Conservation (phyloP, 2,888 invertebrate species). For the Platycnemis pennipes region DNA sequence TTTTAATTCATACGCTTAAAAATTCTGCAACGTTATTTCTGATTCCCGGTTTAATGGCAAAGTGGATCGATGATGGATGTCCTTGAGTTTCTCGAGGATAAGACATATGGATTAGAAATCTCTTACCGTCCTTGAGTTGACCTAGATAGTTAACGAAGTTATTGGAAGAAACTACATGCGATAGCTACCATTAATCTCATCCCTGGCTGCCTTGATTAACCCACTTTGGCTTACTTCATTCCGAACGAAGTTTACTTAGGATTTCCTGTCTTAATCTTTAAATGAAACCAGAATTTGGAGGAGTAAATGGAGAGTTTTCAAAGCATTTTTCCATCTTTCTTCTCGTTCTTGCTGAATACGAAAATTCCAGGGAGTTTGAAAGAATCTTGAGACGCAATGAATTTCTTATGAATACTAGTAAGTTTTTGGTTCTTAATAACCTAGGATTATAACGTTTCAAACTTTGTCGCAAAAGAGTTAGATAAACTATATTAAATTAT, state of each 20-base stretch:
- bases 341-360: no score
- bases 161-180: slow-evolving; percentile 1
- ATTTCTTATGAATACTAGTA: no score
- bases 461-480: no score
- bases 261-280: neutral
- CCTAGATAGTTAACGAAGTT: slow-evolving; percentile 5
- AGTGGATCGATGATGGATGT: neutral
- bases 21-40: no score
- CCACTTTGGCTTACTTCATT: neutral
- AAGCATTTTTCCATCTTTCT: neutral
- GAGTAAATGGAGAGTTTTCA: neutral
- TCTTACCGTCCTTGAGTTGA: neutral
- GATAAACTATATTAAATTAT: no score
- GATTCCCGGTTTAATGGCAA: neutral
- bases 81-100: neutral
- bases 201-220: neutral
- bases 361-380: no score
- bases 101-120: neutral
- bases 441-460: no score
- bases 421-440: no score
- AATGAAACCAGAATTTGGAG: neutral
- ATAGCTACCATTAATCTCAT: neutral
- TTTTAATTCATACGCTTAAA: no score
- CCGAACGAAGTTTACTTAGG: neutral
- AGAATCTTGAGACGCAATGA: no score